A percentile compares a stretch with the other conserved stretches of the same genome.
These are phyloP conservation scores for Drosophila albomicans DNA, from an alignment of 1,140 invertebrate genomes.

Conservation along the genomic window DNA sequence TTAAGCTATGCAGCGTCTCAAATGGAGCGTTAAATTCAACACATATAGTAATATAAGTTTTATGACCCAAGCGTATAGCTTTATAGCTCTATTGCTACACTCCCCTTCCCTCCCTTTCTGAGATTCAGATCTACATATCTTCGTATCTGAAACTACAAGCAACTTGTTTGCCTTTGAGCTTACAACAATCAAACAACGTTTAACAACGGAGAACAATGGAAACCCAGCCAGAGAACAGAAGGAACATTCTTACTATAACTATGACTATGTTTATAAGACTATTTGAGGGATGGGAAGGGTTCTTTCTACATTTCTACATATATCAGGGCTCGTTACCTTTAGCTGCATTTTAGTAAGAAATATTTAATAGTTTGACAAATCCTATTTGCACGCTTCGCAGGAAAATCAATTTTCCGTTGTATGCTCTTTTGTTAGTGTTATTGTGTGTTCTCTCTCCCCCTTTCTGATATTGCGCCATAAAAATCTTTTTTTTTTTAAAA, in stretches of 20 bases:
- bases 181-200: conserved; percentile 62
- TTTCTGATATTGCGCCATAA: conserved; percentile 42
- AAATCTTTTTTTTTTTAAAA: conserved; percentile 37
- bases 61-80: conserved; percentile 51
- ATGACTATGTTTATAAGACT: conserved; percentile 2
- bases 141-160: conserved; percentile 34
- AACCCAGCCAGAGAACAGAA: conserved; percentile 23
- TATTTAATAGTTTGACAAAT: conserved; percentile 71
- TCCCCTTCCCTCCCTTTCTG: not conserved
- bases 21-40: conserved; percentile 72
- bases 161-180: conserved; percentile 75
- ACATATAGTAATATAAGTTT: conserved; percentile 65
- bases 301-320: not conserved
- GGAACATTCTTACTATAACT: conserved; percentile 11
- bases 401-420: conserved; percentile 70
- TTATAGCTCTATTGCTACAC: conserved; percentile 56
- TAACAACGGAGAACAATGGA: conserved; percentile 26
- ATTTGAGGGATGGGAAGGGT: conserved; percentile 6
- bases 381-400: conserved; percentile 74
- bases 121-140: conserved; percentile 1
- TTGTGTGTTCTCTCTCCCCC: not conserved
- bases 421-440: not conserved
- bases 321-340: conserved; percentile 45
- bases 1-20: conserved; percentile 35
- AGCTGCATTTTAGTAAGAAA: conserved; percentile 55